Conservation (phyloP, 2,888 invertebrate genomes). For the Clistopyga incitator region DNA sequence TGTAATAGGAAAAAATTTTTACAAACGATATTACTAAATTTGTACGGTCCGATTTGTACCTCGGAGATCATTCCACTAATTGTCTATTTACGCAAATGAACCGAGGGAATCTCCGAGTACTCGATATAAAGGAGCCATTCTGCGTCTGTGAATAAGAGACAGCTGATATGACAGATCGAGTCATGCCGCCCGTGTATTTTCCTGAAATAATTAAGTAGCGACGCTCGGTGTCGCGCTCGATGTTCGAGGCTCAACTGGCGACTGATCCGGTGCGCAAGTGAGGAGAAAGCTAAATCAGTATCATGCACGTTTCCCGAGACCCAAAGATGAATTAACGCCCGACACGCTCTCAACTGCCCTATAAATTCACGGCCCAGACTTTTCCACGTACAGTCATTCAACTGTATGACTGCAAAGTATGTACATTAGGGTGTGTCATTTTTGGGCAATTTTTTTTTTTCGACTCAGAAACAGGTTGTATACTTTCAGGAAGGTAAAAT, state of each 20-base stretch:
- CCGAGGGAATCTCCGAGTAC: neutral
- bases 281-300: constrained; percentile 60
- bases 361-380: constrained; percentile 58
- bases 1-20: neutral
- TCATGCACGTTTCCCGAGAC: constrained; percentile 52
- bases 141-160: constrained; percentile 19
- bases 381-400: constrained; percentile 62
- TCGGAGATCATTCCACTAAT: too few species aligned
- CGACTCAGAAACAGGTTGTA: too few species aligned
- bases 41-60: neutral
- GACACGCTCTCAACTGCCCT: constrained; percentile 56
- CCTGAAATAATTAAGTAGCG: constrained; percentile 62
- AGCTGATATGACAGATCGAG: constrained; percentile 57
- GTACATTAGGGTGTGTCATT: too few species aligned
- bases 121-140: constrained; percentile 28
- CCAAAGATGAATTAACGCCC: constrained; percentile 68
- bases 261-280: neutral
- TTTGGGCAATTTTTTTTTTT: too few species aligned
- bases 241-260: constrained; percentile 19
- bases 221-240: constrained; percentile 52
- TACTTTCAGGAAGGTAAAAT: too few species aligned
- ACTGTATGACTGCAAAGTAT: constrained; percentile 69
- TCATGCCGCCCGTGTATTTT: constrained; percentile 41
- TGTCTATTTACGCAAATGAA: constrained; percentile 30
- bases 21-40: neutral